Evolutionary conservation across 2,888 invertebrate genomes (phyloP).

Genomic region (Patella depressa): DNA sequence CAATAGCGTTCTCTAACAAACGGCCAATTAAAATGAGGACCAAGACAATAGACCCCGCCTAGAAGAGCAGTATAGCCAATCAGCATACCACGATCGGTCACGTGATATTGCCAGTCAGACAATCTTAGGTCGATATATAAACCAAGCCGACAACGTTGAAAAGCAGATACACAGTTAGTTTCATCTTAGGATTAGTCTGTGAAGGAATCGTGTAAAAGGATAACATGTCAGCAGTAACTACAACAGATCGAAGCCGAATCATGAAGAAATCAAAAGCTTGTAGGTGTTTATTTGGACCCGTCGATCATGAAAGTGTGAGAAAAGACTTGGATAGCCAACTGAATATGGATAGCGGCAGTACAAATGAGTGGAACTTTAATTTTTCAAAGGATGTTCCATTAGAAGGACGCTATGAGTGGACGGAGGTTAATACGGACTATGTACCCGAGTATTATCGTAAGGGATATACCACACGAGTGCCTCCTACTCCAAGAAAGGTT

Average conservation of each 20-base stretch:
- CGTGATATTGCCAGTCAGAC: neutral
- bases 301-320: neutral
- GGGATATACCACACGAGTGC: neutral
- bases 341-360: neutral
- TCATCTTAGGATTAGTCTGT: too few species aligned
- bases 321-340: neutral
- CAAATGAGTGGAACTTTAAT: neutral
- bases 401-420: neutral
- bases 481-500: neutral
- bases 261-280: neutral
- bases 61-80: too few species aligned
- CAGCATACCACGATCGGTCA: neutral
- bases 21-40: too few species aligned
- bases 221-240: neutral
- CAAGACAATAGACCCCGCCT: too few species aligned
- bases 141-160: too few species aligned
- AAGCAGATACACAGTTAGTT: too few species aligned
- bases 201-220: too few species aligned
- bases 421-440: neutral
- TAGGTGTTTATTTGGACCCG: neutral
- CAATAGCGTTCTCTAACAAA: too few species aligned
- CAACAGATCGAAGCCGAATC: neutral
- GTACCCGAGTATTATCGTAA: conserved; percentile 1
- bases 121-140: too few species aligned
- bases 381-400: neutral